Conservation (phyloP, 2,113 vertebrate genomes). For the Bubalus kerabau region DNA sequence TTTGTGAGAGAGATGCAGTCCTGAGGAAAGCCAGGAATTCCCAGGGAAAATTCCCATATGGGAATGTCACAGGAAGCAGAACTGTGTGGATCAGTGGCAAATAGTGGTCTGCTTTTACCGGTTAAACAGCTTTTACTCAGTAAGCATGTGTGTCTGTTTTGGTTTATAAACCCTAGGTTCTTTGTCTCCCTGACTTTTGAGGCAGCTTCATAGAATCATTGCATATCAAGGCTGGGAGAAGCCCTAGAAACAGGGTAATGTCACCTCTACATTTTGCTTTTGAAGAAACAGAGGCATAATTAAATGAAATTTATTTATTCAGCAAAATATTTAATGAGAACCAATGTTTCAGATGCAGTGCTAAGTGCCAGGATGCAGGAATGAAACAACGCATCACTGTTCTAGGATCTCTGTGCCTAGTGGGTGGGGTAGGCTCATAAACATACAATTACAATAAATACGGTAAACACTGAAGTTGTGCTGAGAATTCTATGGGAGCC, state of each 20-base stretch:
- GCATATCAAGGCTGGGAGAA: background rate
- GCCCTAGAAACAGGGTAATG: background rate
- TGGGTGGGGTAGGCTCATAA: background rate
- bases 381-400: background rate
- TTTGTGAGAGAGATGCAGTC: background rate
- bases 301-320: slow-evolving; percentile 26
- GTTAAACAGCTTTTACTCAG: background rate
- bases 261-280: background rate
- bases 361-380: background rate
- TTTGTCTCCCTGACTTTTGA: background rate
- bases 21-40: background rate
- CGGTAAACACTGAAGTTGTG: background rate
- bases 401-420: slow-evolving; percentile 1
- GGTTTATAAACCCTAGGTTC: background rate
- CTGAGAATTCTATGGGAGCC: background rate
- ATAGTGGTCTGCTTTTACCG: background rate
- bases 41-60: background rate
- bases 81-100: background rate
- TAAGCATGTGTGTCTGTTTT: background rate
- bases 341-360: background rate
- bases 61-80: background rate
- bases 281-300: background rate
- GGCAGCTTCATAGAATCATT: background rate
- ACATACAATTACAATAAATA: slow-evolving; percentile 19
- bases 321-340: slow-evolving; percentile 7